phyloP scores from a whole-genome alignment of 2,797 vertebrate species.

The Gambelia wislizenii region DNA sequence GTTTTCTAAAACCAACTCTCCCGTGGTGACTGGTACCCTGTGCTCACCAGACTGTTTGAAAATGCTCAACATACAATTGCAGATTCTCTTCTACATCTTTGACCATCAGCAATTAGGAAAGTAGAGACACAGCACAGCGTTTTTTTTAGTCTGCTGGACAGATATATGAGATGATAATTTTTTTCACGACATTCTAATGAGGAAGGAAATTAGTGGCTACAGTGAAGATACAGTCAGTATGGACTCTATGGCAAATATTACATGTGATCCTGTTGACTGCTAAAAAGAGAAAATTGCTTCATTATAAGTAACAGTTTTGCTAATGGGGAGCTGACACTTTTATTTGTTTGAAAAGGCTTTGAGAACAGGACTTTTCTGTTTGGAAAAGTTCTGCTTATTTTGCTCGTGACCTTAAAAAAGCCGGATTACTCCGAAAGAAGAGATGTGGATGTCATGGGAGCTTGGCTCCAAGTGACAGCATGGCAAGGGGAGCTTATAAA shows the following conservation, averaged over 20 bases:
- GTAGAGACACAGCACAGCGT: background rate
- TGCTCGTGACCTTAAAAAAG: constrained; percentile 22
- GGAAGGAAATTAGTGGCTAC: no score
- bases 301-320: background rate
- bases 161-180: background rate
- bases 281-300: background rate
- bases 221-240: background rate
- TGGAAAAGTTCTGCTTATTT: constrained; percentile 43
- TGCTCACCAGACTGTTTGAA: background rate
- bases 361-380: constrained; percentile 46
- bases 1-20: background rate
- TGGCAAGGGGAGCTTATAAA: constrained; percentile 31
- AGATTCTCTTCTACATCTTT: background rate
- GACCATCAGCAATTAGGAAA: background rate
- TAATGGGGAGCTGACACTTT: background rate
- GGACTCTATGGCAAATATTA: background rate
- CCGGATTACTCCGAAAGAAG: constrained; percentile 35
- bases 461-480: constrained; percentile 38
- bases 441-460: constrained; percentile 37
- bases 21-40: background rate
- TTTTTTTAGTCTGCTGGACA: background rate
- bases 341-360: constrained; percentile 4
- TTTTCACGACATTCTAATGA: background rate
- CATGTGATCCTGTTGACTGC: background rate
- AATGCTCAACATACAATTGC: background rate